phyloP scores from a whole-genome alignment of 2,888 invertebrate species.

The Drosophila lutescens region DNA sequence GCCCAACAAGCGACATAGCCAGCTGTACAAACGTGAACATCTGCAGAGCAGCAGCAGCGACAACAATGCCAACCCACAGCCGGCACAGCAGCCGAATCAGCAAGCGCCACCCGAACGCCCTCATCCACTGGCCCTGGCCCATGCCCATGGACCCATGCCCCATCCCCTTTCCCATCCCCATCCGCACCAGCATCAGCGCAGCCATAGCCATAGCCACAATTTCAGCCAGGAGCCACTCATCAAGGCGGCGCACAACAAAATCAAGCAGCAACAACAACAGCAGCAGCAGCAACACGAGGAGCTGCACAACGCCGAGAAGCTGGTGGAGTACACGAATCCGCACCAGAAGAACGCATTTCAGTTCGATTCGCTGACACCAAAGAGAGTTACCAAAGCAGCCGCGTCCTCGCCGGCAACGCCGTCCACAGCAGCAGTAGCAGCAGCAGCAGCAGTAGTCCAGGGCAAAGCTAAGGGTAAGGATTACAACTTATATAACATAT shows the following conservation, averaged over 20 bases:
- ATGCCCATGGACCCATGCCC: slow-evolving; percentile 1
- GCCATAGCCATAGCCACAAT: slow-evolving; percentile 70
- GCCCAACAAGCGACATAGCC: slow-evolving; percentile 63
- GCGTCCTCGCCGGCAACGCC: slow-evolving; percentile 35
- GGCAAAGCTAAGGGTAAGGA: slow-evolving; percentile 52
- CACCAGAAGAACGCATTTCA: slow-evolving; percentile 84
- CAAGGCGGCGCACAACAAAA: slow-evolving; percentile 64
- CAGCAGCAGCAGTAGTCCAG: slow-evolving; percentile 44
- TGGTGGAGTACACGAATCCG: slow-evolving; percentile 82
- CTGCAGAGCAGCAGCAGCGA: slow-evolving; percentile 44
- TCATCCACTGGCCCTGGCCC: slow-evolving; percentile 23
- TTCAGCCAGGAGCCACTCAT: slow-evolving; percentile 64
- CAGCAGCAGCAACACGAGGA: slow-evolving; percentile 74
- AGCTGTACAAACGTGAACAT: slow-evolving; percentile 68
- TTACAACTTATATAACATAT: neutral
- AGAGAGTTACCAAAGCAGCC: slow-evolving; percentile 77
- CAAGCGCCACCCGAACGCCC: slow-evolving; percentile 43
- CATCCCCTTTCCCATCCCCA: slow-evolving; percentile 24
- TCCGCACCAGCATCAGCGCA: slow-evolving; percentile 65
- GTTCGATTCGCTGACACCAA: slow-evolving; percentile 84
- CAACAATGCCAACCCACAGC: slow-evolving; percentile 45
- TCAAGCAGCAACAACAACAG: slow-evolving; percentile 63
- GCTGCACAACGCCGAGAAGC: slow-evolving; percentile 84
- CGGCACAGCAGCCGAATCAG: slow-evolving; percentile 24
- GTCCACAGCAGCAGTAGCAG: slow-evolving; percentile 27